phyloP scores from a whole-genome alignment of 2,113 vertebrate genomes.

The Craseonycteris thonglongyai region DNA sequence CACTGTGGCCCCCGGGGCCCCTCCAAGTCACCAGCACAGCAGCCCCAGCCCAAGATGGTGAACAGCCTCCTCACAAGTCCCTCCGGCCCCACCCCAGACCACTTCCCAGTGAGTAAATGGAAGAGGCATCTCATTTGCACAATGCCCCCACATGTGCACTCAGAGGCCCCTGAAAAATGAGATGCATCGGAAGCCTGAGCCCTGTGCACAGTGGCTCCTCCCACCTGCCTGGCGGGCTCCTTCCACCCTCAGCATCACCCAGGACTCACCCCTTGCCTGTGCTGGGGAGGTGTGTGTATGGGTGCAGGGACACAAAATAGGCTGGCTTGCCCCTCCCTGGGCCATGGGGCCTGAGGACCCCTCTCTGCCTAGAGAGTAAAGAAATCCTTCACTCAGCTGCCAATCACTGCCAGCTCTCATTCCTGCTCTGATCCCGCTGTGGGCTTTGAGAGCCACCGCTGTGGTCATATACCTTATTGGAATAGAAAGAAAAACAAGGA shows the following conservation, averaged over 20 bases:
- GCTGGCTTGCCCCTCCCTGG: not conserved
- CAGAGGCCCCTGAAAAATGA: not conserved
- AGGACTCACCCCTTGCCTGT: rapidly evolving
- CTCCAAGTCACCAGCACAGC: not conserved
- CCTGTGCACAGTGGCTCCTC: no score
- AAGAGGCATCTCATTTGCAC: not conserved
- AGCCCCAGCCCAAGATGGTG: not conserved
- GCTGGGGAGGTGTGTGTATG: rapidly evolving
- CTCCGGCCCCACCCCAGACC: not conserved
- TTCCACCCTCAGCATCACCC: no score
- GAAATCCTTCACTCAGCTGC: not conserved
- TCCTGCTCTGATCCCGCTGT: not conserved
- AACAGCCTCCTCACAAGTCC: not conserved
- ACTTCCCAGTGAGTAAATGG: not conserved
- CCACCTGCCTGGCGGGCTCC: not conserved
- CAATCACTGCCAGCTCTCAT: not conserved
- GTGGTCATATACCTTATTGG: not conserved
- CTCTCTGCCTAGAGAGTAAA: not conserved
- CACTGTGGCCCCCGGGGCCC: not conserved
- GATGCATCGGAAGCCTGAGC: not conserved
- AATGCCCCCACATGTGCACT: not conserved
- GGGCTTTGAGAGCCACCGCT: not conserved
- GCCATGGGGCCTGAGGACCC: not conserved
- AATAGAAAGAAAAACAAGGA: not conserved
- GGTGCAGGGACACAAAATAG: not conserved